Evolutionary conservation across 2,797 vertebrate species (phyloP).

Genomic region (Sylvilagus floridanus): DNA sequence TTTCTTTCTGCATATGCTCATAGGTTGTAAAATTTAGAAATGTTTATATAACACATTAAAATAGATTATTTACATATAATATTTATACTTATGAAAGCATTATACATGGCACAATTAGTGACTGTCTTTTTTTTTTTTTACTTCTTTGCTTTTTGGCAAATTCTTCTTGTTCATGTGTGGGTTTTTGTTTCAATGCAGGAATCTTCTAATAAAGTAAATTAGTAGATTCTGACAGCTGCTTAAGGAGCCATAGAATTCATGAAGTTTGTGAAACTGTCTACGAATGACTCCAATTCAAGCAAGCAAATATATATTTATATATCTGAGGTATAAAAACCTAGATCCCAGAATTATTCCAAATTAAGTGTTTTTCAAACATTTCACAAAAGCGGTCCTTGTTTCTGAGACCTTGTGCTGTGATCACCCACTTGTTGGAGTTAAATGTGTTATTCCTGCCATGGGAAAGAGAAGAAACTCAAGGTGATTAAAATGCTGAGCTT

Average conservation of each 20-base stretch:
- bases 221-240: slow-evolving; percentile 59
- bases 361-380: slow-evolving; percentile 8
- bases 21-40: slow-evolving; percentile 49
- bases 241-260: slow-evolving; percentile 53
- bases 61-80: slow-evolving; percentile 52
- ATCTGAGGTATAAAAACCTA: not conserved
- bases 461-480: not conserved
- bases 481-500: not conserved
- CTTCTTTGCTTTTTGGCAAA: slow-evolving; percentile 59
- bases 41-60: slow-evolving; percentile 58
- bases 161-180: not conserved
- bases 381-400: slow-evolving; percentile 43
- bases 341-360: slow-evolving; percentile 47
- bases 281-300: slow-evolving; percentile 45
- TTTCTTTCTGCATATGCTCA: slow-evolving; percentile 26
- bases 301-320: not conserved
- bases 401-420: not conserved
- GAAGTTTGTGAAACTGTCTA: slow-evolving; percentile 51
- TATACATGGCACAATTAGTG: not conserved
- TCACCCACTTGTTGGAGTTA: slow-evolving; percentile 71
- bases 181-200: not conserved
- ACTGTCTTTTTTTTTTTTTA: slow-evolving; percentile 21
- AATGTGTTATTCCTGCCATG: not conserved
- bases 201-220: slow-evolving; percentile 56
- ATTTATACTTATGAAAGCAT: slow-evolving; percentile 59